Conservation (phyloP, 2,113 vertebrate species). For the Python bivittatus region DNA sequence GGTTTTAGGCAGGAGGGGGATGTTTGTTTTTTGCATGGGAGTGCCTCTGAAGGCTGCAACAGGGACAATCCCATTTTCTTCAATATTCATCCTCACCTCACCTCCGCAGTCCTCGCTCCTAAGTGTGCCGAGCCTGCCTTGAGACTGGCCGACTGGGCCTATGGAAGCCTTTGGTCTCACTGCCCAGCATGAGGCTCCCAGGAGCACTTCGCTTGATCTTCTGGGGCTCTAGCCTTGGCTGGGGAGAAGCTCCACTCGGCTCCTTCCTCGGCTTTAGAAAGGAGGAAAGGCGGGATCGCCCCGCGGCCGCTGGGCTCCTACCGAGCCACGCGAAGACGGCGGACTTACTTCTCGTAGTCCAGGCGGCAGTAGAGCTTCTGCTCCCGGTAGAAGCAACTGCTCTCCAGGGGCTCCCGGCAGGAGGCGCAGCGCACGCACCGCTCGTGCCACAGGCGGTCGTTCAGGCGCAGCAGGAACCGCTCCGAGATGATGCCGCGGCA, state of each 20-base stretch:
- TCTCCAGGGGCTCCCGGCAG: slow-evolving; percentile 87
- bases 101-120: neutral
- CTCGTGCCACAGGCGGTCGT: slow-evolving; percentile 92
- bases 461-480: slow-evolving; percentile 91
- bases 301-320: neutral
- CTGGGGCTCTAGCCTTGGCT: too few relatives aligned
- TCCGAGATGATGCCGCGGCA: slow-evolving; percentile 89
- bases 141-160: too few relatives aligned
- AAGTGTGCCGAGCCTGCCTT: too few relatives aligned
- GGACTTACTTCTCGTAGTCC: slow-evolving; percentile 91
- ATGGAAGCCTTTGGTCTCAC: too few relatives aligned
- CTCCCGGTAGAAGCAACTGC: slow-evolving; percentile 92
- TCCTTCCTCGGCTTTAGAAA: neutral
- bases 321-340: neutral
- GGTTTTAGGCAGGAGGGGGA: too few relatives aligned
- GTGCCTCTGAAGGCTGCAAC: too few relatives aligned
- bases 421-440: slow-evolving; percentile 87
- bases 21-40: too few relatives aligned
- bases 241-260: neutral
- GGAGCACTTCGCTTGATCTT: too few relatives aligned
- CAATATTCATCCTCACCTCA: neutral
- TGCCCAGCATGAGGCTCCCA: too few relatives aligned
- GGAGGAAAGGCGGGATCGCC: neutral
- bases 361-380: slow-evolving; percentile 93
- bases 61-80: too few relatives aligned